Conservation (phyloP, 2,888 invertebrate species). For the Drosophila kambysellisi region DNA sequence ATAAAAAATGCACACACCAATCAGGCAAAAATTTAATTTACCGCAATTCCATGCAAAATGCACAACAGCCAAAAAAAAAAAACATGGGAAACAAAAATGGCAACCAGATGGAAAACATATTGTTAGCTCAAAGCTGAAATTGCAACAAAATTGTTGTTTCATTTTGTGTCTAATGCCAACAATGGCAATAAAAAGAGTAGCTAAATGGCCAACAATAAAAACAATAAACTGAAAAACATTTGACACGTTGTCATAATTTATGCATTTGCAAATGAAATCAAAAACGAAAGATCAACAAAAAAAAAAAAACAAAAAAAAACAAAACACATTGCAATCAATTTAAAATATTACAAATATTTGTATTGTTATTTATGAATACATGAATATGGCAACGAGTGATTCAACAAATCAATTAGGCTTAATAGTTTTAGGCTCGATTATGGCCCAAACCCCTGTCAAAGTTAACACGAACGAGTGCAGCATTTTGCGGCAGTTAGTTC, state of each 20-base stretch:
- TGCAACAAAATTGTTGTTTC: constrained; percentile 13
- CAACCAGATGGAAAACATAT: constrained; percentile 22
- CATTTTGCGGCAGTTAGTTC: neutral
- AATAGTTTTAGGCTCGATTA: neutral
- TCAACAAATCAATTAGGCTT: neutral
- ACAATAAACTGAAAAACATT: constrained; percentile 2
- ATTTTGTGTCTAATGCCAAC: constrained; percentile 1
- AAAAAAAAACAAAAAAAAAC: neutral
- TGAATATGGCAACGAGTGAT: neutral
- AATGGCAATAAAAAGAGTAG: neutral
- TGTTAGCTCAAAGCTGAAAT: constrained; percentile 16
- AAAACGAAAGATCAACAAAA: neutral
- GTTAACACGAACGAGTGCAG: neutral
- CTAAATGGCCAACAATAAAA: constrained; percentile 7
- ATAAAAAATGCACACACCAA: constrained; percentile 68
- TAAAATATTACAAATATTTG: neutral
- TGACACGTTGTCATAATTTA: neutral
- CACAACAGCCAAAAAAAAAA: neutral
- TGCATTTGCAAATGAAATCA: neutral
- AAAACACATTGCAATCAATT: neutral
- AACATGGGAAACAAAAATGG: neutral
- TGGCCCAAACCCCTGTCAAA: neutral
- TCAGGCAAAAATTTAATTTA: constrained; percentile 66
- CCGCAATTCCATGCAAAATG: constrained; percentile 34
- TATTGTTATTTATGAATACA: too few relatives aligned